These are phyloP conservation scores for Xylota segnis DNA, from an alignment of 2,888 invertebrate species.

Conservation along the genomic window DNA sequence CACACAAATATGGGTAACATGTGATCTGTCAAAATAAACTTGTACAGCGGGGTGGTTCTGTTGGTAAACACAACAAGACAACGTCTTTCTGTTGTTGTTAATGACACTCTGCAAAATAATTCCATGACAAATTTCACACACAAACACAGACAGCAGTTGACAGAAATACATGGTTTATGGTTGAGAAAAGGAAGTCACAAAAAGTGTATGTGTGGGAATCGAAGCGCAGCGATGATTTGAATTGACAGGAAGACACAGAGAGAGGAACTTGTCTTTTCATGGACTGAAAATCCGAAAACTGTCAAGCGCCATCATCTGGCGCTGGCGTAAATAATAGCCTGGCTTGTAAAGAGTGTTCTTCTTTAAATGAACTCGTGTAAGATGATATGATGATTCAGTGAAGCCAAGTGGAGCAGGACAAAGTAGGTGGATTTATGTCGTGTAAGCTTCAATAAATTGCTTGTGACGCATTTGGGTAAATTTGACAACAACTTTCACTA, in stretches of 20 bases:
- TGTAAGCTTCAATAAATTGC: background rate
- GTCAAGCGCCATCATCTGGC: constrained; percentile 2
- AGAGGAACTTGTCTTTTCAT: constrained; percentile 12
- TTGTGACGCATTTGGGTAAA: constrained; percentile 5
- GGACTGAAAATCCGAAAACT: constrained; percentile 8
- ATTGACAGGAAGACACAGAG: constrained; percentile 21
- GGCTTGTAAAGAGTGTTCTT: constrained; percentile 35
- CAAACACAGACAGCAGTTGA: background rate
- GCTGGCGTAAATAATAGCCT: constrained; percentile 35
- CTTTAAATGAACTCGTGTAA: constrained; percentile 2
- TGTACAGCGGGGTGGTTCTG: constrained; percentile 1
- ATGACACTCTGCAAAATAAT: constrained; percentile 8
- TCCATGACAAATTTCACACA: constrained; percentile 13
- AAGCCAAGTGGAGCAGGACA: constrained; percentile 22
- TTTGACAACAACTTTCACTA: constrained; percentile 2
- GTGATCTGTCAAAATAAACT: constrained; percentile 25
- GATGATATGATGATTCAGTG: constrained; percentile 8
- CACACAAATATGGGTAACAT: constrained; percentile 10
- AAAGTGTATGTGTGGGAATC: background rate
- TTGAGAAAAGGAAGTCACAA: constrained; percentile 8
- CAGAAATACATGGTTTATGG: constrained; percentile 4
- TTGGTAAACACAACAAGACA: constrained; percentile 1
- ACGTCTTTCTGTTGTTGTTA: background rate
- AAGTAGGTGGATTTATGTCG: background rate
- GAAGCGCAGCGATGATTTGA: constrained; percentile 27